Conservation (phyloP, 2,888 invertebrate genomes). For the Bombylius discolor region DNA sequence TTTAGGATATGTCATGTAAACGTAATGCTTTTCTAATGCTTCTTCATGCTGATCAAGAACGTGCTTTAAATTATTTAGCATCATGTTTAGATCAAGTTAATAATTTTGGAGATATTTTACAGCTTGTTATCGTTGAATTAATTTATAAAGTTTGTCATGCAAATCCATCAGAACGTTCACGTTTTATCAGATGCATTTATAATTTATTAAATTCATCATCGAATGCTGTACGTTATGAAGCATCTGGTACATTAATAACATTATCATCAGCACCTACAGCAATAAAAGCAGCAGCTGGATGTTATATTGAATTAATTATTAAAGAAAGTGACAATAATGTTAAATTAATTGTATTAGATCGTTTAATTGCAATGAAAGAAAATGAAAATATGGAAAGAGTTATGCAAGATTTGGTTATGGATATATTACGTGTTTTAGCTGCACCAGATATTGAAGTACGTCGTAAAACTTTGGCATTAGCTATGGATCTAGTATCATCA, state of each 20-base stretch:
- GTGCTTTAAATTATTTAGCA: slow-evolving; percentile 83
- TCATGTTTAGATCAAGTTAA: slow-evolving; percentile 89
- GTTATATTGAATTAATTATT: slow-evolving; percentile 97
- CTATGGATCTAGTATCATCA: slow-evolving; percentile 80
- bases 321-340: slow-evolving; percentile 99
- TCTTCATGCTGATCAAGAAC: slow-evolving; percentile 90
- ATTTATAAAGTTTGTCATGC: slow-evolving; percentile 99
- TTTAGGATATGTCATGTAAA: slow-evolving; percentile 97
- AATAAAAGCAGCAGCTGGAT: slow-evolving; percentile 92
- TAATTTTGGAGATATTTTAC: slow-evolving; percentile 92
- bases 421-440: slow-evolving; percentile 83
- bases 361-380: slow-evolving; percentile 77
- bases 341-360: slow-evolving; percentile 92
- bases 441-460: slow-evolving; percentile 92
- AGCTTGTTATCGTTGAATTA: slow-evolving; percentile 95
- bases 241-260: slow-evolving; percentile 95
- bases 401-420: slow-evolving; percentile 86
- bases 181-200: slow-evolving; percentile 98
- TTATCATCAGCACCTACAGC: slow-evolving; percentile 96
- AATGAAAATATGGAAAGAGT: slow-evolving; percentile 74
- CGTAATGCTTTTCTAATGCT: slow-evolving; percentile 98
- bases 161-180: slow-evolving; percentile 87
- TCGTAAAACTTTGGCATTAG: slow-evolving; percentile 69
- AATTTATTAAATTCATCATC: slow-evolving; percentile 90
- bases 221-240: slow-evolving; percentile 95